Percentiles rank a stretch among this genome's conserved stretches.
These are phyloP conservation scores for Leptinotarsa juncta DNA, from an alignment of 2,888 invertebrate species.

Conservation along the genomic window DNA sequence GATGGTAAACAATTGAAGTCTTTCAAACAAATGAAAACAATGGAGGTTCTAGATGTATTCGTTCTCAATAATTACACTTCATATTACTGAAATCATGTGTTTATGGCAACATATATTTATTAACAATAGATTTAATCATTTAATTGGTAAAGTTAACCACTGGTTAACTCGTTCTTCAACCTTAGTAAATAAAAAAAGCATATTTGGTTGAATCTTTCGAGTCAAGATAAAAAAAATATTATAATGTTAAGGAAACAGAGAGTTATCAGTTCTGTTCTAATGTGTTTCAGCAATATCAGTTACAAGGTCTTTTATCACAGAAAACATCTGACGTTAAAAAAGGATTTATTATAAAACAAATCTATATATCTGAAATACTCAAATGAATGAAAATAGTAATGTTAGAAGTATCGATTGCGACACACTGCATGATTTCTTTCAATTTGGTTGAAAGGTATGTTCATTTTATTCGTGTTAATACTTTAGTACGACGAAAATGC, in stretches of 20 bases:
- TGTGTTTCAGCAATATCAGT: too few species aligned
- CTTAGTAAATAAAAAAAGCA: too few species aligned
- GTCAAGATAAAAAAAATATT: too few species aligned
- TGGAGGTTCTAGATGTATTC: not conserved
- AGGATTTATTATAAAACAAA: too few species aligned
- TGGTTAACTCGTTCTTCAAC: not conserved
- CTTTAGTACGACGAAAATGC: conserved; percentile 12
- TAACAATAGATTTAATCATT: not conserved
- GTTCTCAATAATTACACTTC: not conserved
- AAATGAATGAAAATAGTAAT: too few species aligned
- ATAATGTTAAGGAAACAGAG: too few species aligned
- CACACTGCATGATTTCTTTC: not conserved
- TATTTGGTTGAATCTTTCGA: too few species aligned
- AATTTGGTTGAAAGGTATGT: not conserved
- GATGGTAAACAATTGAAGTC: not conserved
- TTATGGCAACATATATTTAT: not conserved
- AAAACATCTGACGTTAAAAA: not conserved
- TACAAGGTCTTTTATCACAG: not conserved
- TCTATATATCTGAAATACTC: too few species aligned
- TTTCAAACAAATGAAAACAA: not conserved
- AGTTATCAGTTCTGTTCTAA: too few species aligned
- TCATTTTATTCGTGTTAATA: conserved; percentile 9
- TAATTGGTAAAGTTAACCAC: not conserved
- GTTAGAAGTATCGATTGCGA: not conserved
- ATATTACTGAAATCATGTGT: not conserved